phyloP scores from a whole-genome alignment of 2,888 invertebrate genomes.

The Andrena fulva region DNA sequence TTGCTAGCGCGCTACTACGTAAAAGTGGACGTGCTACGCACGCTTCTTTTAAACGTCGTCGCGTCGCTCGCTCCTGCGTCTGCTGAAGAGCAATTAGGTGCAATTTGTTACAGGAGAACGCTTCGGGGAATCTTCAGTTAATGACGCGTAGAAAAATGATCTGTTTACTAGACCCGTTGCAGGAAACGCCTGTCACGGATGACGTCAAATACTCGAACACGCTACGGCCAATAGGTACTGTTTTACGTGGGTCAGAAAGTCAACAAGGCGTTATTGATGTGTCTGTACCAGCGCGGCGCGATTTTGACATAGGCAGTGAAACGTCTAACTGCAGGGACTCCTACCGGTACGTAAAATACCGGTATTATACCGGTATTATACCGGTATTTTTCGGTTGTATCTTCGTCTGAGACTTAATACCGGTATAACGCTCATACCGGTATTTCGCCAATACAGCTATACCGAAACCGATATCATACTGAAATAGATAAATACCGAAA shows the following conservation, averaged over 20 bases:
- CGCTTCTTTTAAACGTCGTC: not conserved
- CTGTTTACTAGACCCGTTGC: not conserved
- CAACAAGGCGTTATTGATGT: constrained; percentile 4
- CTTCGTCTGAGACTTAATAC: no score
- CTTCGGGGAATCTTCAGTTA: not conserved
- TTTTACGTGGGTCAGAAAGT: not conserved
- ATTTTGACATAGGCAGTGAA: not conserved
- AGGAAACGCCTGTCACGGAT: not conserved
- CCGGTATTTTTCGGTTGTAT: no score
- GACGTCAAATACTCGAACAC: constrained; percentile 30
- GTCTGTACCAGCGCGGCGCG: not conserved
- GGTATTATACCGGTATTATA: no score
- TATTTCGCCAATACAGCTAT: no score
- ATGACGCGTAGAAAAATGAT: not conserved
- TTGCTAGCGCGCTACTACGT: not conserved
- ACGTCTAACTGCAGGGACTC: no score
- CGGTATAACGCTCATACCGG: no score
- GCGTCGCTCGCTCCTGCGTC: not conserved
- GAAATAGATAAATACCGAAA: no score
- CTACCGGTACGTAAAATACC: no score
- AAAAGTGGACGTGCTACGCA: not conserved
- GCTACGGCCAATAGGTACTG: not conserved
- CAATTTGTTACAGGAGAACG: not conserved
- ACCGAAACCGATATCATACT: no score
- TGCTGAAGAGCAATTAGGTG: not conserved